phyloP scores from a whole-genome alignment of 2,113 vertebrate species.

The Forbesichthys agassizii region DNA sequence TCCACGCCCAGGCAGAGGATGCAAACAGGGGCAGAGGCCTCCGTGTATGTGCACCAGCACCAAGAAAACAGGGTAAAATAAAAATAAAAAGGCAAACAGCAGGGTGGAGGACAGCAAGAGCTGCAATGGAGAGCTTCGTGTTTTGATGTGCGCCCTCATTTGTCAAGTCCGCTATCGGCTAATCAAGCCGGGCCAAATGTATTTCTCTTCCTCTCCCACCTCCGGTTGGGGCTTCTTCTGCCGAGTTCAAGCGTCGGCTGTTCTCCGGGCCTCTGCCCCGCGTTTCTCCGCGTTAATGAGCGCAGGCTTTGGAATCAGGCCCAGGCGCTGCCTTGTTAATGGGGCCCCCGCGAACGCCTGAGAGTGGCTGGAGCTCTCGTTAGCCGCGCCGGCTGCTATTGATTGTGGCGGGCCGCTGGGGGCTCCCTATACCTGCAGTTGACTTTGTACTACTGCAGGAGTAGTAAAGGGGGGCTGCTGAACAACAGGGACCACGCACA shows the following conservation, averaged over 20 bases:
- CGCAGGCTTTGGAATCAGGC: conserved; percentile 64
- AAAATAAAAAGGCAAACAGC: conserved; percentile 10
- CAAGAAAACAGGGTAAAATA: background rate
- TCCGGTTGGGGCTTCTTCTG: conserved; percentile 4
- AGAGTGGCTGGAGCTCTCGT: conserved; percentile 72
- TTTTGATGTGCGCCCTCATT: conserved; percentile 55
- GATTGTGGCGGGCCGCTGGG: conserved; percentile 66
- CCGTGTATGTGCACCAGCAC: too few relatives aligned
- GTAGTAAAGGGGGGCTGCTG: conserved; percentile 78
- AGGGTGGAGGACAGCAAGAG: background rate
- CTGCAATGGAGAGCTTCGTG: conserved; percentile 10
- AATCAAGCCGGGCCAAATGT: conserved; percentile 35
- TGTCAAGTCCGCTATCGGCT: conserved; percentile 44
- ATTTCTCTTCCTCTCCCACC: conserved; percentile 13
- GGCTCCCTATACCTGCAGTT: conserved; percentile 77
- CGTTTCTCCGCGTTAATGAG: conserved; percentile 74
- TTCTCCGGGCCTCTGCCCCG: conserved; percentile 39
- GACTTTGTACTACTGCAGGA: conserved; percentile 78
- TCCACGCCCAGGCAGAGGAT: conserved; percentile 45
- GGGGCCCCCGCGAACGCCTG: conserved; percentile 53
- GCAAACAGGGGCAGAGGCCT: conserved; percentile 57
- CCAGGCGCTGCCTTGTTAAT: conserved; percentile 49
- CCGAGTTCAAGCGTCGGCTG: conserved; percentile 7
- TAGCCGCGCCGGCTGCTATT: conserved; percentile 71
- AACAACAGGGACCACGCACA: conserved; percentile 72